Evolutionary conservation across 2,113 vertebrate species (phyloP).

Genomic region (Phyllopteryx taeniolatus): DNA sequence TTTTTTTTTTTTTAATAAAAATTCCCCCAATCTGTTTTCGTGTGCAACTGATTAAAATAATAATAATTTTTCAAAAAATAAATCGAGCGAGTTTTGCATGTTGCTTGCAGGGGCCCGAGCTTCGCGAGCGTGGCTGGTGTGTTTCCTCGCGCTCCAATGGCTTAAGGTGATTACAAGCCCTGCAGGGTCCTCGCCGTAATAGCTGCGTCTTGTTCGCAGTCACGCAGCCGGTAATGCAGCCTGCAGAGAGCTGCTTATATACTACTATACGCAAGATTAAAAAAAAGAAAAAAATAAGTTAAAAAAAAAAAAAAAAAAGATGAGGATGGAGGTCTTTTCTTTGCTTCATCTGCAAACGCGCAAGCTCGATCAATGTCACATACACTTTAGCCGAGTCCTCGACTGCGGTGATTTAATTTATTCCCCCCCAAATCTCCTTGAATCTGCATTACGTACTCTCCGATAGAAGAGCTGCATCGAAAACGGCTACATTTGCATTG

Average conservation of each 20-base stretch:
- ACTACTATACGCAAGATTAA: neutral
- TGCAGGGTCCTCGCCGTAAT: conserved; percentile 52
- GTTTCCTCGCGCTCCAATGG: conserved; percentile 30
- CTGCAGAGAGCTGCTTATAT: conserved; percentile 39
- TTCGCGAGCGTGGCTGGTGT: conserved; percentile 6
- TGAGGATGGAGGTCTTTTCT: conserved; percentile 27
- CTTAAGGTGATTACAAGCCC: conserved; percentile 49
- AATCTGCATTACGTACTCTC: conserved; percentile 22
- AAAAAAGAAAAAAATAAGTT: neutral
- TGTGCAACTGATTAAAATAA: neutral
- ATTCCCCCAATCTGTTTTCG: neutral
- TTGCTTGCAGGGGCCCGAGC: conserved; percentile 1
- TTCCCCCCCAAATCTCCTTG: neutral
- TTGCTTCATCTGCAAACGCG: neutral
- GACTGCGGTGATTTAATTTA: neutral
- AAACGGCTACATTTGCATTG: conserved; percentile 10
- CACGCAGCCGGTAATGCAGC: conserved; percentile 41
- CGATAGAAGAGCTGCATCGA: neutral
- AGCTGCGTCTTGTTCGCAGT: conserved; percentile 54
- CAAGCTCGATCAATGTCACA: conserved; percentile 3
- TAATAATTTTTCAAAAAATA: too few relatives aligned
- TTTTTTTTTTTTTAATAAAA: neutral
- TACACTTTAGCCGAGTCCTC: neutral
- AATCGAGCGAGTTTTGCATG: neutral
- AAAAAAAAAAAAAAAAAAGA: conserved; percentile 22